These are phyloP conservation scores for Dasypogon diadema DNA, from an alignment of 2,888 invertebrate genomes.

Conservation along the genomic window DNA sequence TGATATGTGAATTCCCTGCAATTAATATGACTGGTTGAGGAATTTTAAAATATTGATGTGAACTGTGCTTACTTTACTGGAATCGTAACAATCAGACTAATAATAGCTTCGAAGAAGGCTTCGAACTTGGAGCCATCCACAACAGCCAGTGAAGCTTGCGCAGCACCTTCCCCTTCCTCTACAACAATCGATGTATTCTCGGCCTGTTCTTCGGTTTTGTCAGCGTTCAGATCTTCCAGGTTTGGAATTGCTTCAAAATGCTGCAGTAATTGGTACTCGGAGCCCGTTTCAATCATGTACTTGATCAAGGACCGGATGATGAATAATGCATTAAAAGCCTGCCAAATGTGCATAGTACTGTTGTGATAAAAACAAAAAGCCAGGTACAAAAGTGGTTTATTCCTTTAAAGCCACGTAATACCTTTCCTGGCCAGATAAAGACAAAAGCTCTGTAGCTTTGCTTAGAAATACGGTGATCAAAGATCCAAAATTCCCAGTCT, in stretches of 20 bases:
- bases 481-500: conserved; percentile 90
- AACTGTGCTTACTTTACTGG: conserved; percentile 65
- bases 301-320: conserved; percentile 87
- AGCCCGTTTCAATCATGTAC: conserved; percentile 90
- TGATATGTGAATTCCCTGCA: conserved; percentile 85
- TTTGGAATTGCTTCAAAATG: conserved; percentile 78
- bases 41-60: too few species aligned
- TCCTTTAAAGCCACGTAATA: conserved; percentile 65
- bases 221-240: conserved; percentile 60
- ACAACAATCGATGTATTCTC: not conserved
- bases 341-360: conserved; percentile 85
- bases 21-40: too few species aligned
- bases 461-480: conserved; percentile 88
- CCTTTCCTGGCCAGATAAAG: conserved; percentile 91
- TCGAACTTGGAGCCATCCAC: conserved; percentile 68
- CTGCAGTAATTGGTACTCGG: conserved; percentile 87
- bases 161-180: conserved; percentile 21
- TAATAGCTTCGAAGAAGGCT: conserved; percentile 67
- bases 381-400: too few species aligned
- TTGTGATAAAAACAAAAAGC: conserved; percentile 49
- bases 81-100: conserved; percentile 68
- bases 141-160: conserved; percentile 48
- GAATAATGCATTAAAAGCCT: conserved; percentile 93
- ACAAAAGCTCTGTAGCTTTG: conserved; percentile 84
- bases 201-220: conserved; percentile 57